A percentile compares a stretch with the other conserved stretches of the same genome.
phyloP scores from a whole-genome alignment of 2,888 invertebrate genomes.

The Brassicogethes aeneus region DNA sequence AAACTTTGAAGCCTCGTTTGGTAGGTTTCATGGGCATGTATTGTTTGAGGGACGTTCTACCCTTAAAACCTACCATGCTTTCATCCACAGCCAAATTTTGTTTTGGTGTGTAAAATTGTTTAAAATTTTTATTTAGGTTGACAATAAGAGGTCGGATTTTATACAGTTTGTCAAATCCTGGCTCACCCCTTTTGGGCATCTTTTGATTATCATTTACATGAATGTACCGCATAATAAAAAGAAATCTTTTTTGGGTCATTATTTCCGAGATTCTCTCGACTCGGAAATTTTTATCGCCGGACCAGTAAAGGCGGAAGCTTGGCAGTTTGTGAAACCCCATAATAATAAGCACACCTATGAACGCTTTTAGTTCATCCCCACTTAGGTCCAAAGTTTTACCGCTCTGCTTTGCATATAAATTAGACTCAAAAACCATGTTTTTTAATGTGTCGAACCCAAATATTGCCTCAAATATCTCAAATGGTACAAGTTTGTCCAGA shows the following conservation, averaged over 20 bases:
- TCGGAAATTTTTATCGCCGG: background rate
- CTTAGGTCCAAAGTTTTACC: background rate
- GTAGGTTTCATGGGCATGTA: too few relatives aligned
- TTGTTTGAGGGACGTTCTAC: too few relatives aligned
- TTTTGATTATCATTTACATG: slow-evolving; percentile 6
- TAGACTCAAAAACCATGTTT: too few relatives aligned
- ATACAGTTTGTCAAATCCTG: slow-evolving; percentile 5
- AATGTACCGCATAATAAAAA: slow-evolving; percentile 2
- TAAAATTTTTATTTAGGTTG: slow-evolving; percentile 11
- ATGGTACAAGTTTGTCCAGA: too few relatives aligned
- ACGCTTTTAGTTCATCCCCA: background rate
- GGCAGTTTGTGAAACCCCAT: slow-evolving; percentile 2
- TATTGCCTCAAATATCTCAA: too few relatives aligned
- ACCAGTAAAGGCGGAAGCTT: slow-evolving; percentile 2
- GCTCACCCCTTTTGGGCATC: slow-evolving; percentile 3
- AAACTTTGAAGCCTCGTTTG: too few relatives aligned
- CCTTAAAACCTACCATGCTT: too few relatives aligned
- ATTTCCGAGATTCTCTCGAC: background rate
- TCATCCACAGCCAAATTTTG: slow-evolving; percentile 19
- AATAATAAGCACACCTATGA: slow-evolving; percentile 1
- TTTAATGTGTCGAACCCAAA: too few relatives aligned
- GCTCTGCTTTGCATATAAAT: too few relatives aligned
- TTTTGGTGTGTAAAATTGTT: slow-evolving; percentile 18
- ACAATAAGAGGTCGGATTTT: slow-evolving; percentile 8
- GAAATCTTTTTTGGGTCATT: slow-evolving; percentile 5